Evolutionary conservation across 2,797 vertebrate species (phyloP), one percentile per base, ranked within the genome.

Genomic region (Strix occidentalis): DNA sequence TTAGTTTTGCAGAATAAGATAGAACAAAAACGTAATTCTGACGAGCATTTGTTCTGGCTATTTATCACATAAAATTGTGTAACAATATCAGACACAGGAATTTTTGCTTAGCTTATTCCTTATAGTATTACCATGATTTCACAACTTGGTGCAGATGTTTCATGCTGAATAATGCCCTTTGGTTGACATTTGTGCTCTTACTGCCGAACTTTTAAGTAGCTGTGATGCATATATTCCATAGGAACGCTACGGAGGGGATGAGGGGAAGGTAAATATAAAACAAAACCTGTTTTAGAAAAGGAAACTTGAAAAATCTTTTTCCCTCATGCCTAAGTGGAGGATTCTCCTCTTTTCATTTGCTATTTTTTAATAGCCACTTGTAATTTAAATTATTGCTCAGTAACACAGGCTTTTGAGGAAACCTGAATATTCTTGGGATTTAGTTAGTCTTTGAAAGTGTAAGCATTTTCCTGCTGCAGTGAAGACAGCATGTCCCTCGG

Each of bases 1-100:
- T 97, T 98, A 79, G 84, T 97, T 97, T 97, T 98, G 93, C 96
- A 97, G 94, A 97, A 95, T 96, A 87, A 97, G 93, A 64, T 89
- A 97, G 96, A 97, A 96, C 93, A 93, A 96, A 93, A 97, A 89
- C 78, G 28, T 89, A 92, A 97, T 97, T 98, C 96, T 97, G 96
- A 96, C 6, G 69, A 97, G 88, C 26, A 90, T 96, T 97, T 78
- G 56, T 93, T 96, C 84, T 94, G 96, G 95, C 85, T 96, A 93
- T 97, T 97, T 97, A 96, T 97, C 96, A 97, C 61, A 66, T 72
- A 84, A 93, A 97, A 97, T 97, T 95, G 89, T 90, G 81, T 92
- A 95, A 96, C 88, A 92, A 75, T 81, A 45, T 85, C 79, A 35
- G 92, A 95, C 92, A 83, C 91, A 91, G 83, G 68, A 77, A 86